A percentile compares a stretch with the other conserved stretches of the same genome.
phyloP scores from a whole-genome alignment of 2,797 vertebrate species.

The Diglossa cyanea region DNA sequence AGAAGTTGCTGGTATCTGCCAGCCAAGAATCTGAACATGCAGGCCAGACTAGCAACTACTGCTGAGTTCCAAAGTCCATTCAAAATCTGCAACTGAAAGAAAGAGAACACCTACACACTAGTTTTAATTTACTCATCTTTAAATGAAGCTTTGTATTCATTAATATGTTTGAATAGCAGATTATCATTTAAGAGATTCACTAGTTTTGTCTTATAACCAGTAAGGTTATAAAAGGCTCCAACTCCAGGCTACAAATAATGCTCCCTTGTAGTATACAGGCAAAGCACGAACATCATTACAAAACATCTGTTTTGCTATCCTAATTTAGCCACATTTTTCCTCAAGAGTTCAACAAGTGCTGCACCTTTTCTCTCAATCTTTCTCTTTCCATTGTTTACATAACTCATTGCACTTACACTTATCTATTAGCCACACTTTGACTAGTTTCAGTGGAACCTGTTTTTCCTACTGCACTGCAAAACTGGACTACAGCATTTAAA shows the following conservation, averaged over 20 bases:
- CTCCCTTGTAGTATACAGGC: neutral
- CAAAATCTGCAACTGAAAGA: neutral
- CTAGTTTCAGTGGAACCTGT: neutral
- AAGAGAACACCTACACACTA: neutral
- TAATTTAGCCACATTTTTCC: neutral
- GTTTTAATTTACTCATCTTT: neutral
- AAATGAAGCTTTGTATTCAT: neutral
- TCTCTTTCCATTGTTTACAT: neutral
- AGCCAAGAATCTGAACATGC: neutral
- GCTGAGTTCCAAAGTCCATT: neutral
- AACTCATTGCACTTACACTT: neutral
- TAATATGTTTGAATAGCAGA: neutral
- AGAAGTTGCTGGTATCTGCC: neutral
- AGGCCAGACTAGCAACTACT: neutral
- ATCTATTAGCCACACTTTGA: neutral
- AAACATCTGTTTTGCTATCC: neutral
- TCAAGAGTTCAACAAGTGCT: neutral
- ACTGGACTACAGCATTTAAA: neutral
- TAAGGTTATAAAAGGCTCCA: neutral
- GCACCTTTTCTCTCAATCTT: neutral
- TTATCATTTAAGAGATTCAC: neutral
- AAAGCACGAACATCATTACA: neutral
- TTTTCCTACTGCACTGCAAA: neutral
- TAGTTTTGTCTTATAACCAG: neutral
- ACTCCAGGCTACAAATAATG: neutral